Conservation (phyloP, 2,888 invertebrate genomes). For the Lasioglossum marginatum region DNA sequence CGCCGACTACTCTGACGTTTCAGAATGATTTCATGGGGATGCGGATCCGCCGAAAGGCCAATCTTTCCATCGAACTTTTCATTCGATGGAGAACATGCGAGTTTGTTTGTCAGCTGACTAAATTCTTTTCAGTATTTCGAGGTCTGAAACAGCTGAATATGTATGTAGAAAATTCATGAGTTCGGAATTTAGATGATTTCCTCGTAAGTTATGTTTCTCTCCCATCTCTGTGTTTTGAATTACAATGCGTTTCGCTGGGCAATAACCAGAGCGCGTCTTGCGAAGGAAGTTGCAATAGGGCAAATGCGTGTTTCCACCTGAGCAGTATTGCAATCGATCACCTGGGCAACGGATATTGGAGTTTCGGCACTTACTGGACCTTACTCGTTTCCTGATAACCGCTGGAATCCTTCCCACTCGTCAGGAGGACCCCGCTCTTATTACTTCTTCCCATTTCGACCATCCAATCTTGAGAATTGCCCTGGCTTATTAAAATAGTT, state of each 20-base stretch:
- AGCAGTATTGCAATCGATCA: slow-evolving; percentile 30
- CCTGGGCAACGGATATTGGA: slow-evolving; percentile 20
- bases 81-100: not conserved
- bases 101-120: not conserved
- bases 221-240: slow-evolving; percentile 1
- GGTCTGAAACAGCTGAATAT: not conserved
- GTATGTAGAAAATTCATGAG: not conserved
- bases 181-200: not conserved
- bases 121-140: not conserved
- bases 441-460: not conserved
- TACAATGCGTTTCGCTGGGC: not conserved
- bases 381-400: slow-evolving; percentile 17
- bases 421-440: not conserved
- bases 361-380: slow-evolving; percentile 17
- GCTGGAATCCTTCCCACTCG: slow-evolving; percentile 3
- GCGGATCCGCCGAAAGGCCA: not conserved
- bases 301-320: slow-evolving; percentile 21
- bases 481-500: not conserved
- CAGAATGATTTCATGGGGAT: not conserved
- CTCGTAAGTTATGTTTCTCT: not conserved
- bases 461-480: not conserved
- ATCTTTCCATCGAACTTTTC: not conserved
- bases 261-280: not conserved
- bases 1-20: not conserved
- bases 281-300: not conserved